phyloP scores from a whole-genome alignment of 1,140 invertebrate genomes.

The Epicauta chinensis region DNA sequence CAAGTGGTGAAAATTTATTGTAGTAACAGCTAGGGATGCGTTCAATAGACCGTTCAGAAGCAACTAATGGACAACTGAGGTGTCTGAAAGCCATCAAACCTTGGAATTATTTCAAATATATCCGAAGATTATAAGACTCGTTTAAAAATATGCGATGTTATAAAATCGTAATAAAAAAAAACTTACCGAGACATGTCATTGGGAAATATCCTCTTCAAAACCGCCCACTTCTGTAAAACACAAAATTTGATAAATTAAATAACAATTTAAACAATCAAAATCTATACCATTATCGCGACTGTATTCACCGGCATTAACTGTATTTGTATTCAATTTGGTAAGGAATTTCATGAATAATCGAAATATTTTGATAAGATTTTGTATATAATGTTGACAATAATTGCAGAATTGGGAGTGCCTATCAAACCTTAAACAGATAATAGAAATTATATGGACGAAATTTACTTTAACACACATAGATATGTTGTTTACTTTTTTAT shows the following conservation, averaged over 20 bases:
- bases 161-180: background rate
- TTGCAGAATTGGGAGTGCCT: conserved; percentile 17
- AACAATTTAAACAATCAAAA: too few species aligned
- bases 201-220: conserved; percentile 17
- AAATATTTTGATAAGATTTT: conserved; percentile 7
- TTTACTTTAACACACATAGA: too few species aligned
- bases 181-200: conserved; percentile 22
- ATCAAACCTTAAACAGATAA: conserved; percentile 1
- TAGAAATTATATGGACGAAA: too few species aligned
- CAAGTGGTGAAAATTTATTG: conserved; percentile 10
- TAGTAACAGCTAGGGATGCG: conserved; percentile 2
- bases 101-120: background rate
- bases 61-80: conserved; percentile 7
- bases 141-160: background rate
- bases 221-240: conserved; percentile 19
- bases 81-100: conserved; percentile 9
- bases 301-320: too few species aligned
- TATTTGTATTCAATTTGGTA: conserved; percentile 2
- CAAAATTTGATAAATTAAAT: too few species aligned
- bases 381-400: conserved; percentile 10
- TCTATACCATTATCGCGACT: too few species aligned
- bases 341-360: conserved; percentile 8
- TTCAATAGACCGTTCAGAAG: conserved; percentile 7
- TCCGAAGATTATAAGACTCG: background rate
- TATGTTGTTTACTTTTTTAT: too few species aligned